phyloP scores from a whole-genome alignment of 2,113 vertebrate species.

The Misgurnus mizolepis region DNA sequence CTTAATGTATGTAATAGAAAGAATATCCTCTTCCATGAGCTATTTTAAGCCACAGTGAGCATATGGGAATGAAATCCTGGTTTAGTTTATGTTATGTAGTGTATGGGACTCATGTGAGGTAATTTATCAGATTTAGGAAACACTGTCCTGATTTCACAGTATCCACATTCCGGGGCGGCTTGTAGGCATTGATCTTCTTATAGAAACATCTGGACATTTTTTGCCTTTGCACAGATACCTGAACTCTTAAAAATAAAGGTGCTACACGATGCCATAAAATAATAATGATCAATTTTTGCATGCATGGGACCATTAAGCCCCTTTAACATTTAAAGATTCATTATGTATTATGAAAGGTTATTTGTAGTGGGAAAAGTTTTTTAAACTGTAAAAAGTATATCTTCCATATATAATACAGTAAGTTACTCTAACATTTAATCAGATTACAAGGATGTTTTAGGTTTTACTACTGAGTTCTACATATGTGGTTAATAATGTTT shows the following conservation, averaged over 20 bases:
- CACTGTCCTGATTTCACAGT: constrained; percentile 65
- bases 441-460: not conserved
- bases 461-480: not conserved
- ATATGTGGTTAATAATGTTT: too few relatives aligned
- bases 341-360: too few relatives aligned
- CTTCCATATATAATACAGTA: not conserved
- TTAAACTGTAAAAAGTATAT: not conserved
- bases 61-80: constrained; percentile 21
- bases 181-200: constrained; percentile 68
- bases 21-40: not conserved
- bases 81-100: not conserved
- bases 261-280: too few relatives aligned
- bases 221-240: constrained; percentile 19
- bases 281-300: too few relatives aligned
- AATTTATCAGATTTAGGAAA: constrained; percentile 66
- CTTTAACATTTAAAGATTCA: too few relatives aligned
- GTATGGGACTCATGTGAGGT: constrained; percentile 56
- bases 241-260: not conserved
- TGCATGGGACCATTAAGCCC: too few relatives aligned
- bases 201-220: constrained; percentile 70
- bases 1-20: not conserved
- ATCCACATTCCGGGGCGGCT: constrained; percentile 71
- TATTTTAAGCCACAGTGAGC: constrained; percentile 18
- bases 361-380: too few relatives aligned
- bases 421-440: not conserved